Percentiles rank a stretch among this genome's conserved stretches.
Evolutionary conservation across 2,797 vertebrate species (phyloP).

Genomic region (Notolepis coatsorum): DNA sequence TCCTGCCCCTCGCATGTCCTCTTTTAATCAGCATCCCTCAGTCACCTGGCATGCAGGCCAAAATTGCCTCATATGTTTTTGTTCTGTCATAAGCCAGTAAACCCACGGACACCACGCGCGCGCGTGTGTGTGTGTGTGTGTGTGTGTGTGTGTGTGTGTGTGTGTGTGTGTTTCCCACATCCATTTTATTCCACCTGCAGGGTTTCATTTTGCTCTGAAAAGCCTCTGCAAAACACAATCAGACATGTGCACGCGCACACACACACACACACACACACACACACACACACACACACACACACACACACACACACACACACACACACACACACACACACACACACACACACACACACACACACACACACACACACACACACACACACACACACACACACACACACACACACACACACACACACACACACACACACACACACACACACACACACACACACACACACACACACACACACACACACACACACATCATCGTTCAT

Average conservation of each 20-base stretch:
- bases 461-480: slow-evolving; percentile 11
- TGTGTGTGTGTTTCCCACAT: background rate
- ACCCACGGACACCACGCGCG: slow-evolving; percentile 9
- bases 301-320: slow-evolving; percentile 18
- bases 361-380: slow-evolving; percentile 5
- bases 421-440: no score
- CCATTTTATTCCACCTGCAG: slow-evolving; percentile 46
- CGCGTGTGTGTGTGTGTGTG: background rate
- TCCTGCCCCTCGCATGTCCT: slow-evolving; percentile 59
- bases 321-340: slow-evolving; percentile 3
- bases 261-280: slow-evolving; percentile 8
- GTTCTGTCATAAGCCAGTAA: slow-evolving; percentile 36
- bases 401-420: no score
- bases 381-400: slow-evolving; percentile 17
- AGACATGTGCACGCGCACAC: slow-evolving; percentile 6
- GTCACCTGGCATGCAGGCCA: slow-evolving; percentile 67
- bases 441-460: slow-evolving; percentile 6
- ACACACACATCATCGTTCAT: slow-evolving; percentile 36
- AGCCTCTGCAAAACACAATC: slow-evolving; percentile 21
- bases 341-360: slow-evolving; percentile 12
- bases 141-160: slow-evolving; percentile 6
- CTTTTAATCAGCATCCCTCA: slow-evolving; percentile 69
- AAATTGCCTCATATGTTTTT: slow-evolving; percentile 66
- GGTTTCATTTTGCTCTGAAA: slow-evolving; percentile 70
- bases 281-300: slow-evolving; percentile 11